Percentiles rank a stretch among this genome's conserved stretches.
phyloP scores from a whole-genome alignment of 2,888 invertebrate species.

The Panzeria rudis region DNA sequence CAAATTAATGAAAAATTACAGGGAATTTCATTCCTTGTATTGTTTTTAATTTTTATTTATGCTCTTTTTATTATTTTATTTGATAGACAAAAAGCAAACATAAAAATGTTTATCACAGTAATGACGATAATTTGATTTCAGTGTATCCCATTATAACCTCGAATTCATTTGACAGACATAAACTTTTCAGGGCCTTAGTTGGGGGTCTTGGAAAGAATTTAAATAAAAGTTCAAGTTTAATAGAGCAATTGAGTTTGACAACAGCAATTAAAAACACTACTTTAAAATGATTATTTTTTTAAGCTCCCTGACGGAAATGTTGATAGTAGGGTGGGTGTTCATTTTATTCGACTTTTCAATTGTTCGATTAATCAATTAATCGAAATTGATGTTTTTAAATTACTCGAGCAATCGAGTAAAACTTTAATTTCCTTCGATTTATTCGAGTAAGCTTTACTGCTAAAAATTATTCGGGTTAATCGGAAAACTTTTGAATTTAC shows the following conservation, averaged over 20 bases:
- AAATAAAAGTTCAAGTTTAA: conserved; percentile 49
- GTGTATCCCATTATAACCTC: not conserved
- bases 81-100: not conserved
- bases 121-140: conserved; percentile 48
- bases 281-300: not conserved
- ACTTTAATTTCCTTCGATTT: too few species aligned
- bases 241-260: conserved; percentile 27
- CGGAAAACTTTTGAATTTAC: too few species aligned
- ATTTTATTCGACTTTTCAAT: too few species aligned
- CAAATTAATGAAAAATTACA: not conserved
- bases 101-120: not conserved
- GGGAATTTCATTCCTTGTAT: conserved; percentile 16
- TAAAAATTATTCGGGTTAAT: too few species aligned
- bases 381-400: too few species aligned
- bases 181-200: conserved; percentile 38
- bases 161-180: conserved; percentile 5
- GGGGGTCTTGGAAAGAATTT: conserved; percentile 17
- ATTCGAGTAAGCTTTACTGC: too few species aligned
- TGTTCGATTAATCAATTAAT: too few species aligned
- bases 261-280: not conserved
- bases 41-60: conserved; percentile 26
- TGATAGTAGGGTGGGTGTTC: too few species aligned
- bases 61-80: conserved; percentile 18
- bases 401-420: too few species aligned
- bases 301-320: too few species aligned